phyloP scores from a whole-genome alignment of 2,797 vertebrate species.

The Pantherophis alleghaniensis region DNA sequence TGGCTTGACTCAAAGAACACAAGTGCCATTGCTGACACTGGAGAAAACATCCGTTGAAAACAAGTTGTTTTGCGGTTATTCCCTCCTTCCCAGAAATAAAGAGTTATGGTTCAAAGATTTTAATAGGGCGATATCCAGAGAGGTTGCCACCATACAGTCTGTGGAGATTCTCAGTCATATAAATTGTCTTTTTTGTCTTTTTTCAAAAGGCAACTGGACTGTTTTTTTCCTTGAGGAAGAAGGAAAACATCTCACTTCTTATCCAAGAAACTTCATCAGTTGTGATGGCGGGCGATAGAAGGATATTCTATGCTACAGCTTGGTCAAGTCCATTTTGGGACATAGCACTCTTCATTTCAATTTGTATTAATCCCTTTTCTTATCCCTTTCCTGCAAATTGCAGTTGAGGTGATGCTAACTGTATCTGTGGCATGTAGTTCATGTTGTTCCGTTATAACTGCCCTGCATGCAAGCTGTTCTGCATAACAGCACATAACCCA shows the following conservation, averaged over 20 bases:
- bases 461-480: background rate
- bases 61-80: background rate
- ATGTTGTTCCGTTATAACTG: background rate
- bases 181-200: background rate
- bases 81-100: background rate
- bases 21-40: background rate
- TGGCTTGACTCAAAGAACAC: slow-evolving; percentile 3
- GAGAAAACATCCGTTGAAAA: background rate
- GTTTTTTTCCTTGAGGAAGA: background rate
- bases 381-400: background rate
- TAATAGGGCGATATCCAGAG: background rate
- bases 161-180: background rate
- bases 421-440: background rate
- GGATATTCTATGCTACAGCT: background rate
- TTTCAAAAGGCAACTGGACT: background rate
- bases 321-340: background rate
- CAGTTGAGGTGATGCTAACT: background rate
- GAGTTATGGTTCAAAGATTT: background rate
- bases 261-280: background rate
- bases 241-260: background rate
- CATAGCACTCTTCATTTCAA: background rate
- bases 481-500: background rate
- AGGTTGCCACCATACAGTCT: background rate
- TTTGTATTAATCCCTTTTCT: background rate
- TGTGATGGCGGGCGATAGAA: background rate